Conservation (phyloP, 2,888 invertebrate species). For the Vandiemenella viatica region DNA sequence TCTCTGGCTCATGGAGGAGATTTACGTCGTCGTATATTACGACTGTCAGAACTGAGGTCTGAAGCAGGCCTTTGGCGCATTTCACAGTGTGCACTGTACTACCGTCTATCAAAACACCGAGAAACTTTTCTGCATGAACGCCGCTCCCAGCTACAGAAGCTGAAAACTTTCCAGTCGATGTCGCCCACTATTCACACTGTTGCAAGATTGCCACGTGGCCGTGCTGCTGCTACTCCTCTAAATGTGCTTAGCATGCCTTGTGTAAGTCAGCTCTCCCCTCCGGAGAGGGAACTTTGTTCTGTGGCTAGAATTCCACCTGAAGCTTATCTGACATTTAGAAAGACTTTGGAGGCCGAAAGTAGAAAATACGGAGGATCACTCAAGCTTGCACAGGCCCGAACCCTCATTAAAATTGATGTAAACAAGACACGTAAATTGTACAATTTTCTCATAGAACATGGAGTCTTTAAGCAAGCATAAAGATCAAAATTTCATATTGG, state of each 20-base stretch:
- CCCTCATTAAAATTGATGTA: constrained; percentile 80
- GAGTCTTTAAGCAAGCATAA: constrained; percentile 46
- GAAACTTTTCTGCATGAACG: constrained; percentile 37
- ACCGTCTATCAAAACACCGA: constrained; percentile 45
- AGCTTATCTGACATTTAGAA: constrained; percentile 64
- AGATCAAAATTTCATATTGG: background rate
- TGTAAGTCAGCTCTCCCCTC: constrained; percentile 51
- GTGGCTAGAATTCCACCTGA: constrained; percentile 57
- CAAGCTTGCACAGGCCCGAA: constrained; percentile 64
- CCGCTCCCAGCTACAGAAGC: constrained; percentile 25
- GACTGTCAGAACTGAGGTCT: constrained; percentile 29
- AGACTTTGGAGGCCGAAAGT: constrained; percentile 57
- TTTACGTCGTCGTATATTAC: constrained; percentile 35
- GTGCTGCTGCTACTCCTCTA: constrained; percentile 33
- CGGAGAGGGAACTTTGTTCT: constrained; percentile 66
- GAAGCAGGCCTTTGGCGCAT: constrained; percentile 54
- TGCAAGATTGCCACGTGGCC: background rate
- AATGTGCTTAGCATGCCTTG: constrained; percentile 62
- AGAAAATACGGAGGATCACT: constrained; percentile 52
- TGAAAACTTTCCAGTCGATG: constrained; percentile 4
- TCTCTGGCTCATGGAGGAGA: constrained; percentile 56
- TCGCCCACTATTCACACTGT: background rate
- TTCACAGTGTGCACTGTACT: constrained; percentile 45
- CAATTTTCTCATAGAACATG: constrained; percentile 57
- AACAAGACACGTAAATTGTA: constrained; percentile 67